A percentile compares a stretch with the other conserved stretches of the same genome.
Evolutionary conservation across 2,113 vertebrate genomes (phyloP).

Genomic region (cattle (Bos taurus)): ARS-UCD2.0 NC_037347.1:53606001-53606500

Average conservation of each 20-base stretch:
- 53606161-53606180: not conserved
- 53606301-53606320: not conserved
- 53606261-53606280: not conserved
- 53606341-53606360: not conserved
- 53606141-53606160: not conserved
- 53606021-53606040: not conserved
- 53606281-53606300: not conserved
- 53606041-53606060: not conserved
- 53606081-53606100: not conserved
- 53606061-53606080: not conserved
- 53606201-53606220: not conserved
- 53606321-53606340: not conserved
- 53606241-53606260: not conserved
- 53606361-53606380: not conserved
- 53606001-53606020: not conserved
- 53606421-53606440: not conserved
- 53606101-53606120: not conserved
- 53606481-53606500: not conserved
- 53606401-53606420: not conserved
- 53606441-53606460: not conserved
- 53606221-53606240: not conserved
- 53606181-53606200: not conserved
- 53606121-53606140: not conserved
- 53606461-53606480: not conserved
- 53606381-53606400: not conserved